phyloP scores from a whole-genome alignment of 2,888 invertebrate genomes.

The Saturnia japonica region DNA sequence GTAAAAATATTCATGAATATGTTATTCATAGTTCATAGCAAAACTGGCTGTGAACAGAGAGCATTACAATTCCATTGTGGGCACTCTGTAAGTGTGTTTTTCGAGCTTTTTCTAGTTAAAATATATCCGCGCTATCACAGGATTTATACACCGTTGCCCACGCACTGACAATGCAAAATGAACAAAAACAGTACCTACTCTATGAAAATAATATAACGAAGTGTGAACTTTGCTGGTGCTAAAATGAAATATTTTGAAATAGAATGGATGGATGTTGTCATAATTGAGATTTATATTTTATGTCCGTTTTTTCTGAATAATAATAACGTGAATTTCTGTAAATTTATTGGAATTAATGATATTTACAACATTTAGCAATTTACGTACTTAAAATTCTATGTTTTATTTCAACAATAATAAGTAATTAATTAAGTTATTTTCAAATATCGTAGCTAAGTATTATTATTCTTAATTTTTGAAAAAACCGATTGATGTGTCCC shows the following conservation, averaged over 20 bases:
- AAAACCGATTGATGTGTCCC: too few species aligned
- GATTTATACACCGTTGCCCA: constrained; percentile 71
- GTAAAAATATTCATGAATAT: neutral
- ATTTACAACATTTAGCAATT: neutral
- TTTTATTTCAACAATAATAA: neutral
- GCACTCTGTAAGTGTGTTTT: constrained; percentile 40
- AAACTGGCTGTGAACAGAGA: constrained; percentile 3
- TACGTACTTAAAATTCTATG: neutral
- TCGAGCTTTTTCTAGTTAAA: constrained; percentile 60
- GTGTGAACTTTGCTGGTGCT: constrained; percentile 37
- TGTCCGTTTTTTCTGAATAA: neutral
- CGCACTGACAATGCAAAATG: constrained; percentile 66
- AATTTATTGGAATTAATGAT: neutral
- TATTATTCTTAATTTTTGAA: too few species aligned
- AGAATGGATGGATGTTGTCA: constrained; percentile 18
- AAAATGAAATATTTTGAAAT: constrained; percentile 33
- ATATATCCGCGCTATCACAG: constrained; percentile 68
- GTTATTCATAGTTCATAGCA: constrained; percentile 7
- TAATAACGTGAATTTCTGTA: neutral
- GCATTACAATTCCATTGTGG: constrained; percentile 26
- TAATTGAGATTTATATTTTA: neutral
- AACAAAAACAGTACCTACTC: constrained; percentile 62
- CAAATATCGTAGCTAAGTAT: neutral
- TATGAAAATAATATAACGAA: constrained; percentile 42
- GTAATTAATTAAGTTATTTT: neutral